Evolutionary conservation across 1,140 invertebrate species (phyloP), one percentile per base, ranked within the genome.

Genomic region (Drosophila equinoxialis): DNA sequence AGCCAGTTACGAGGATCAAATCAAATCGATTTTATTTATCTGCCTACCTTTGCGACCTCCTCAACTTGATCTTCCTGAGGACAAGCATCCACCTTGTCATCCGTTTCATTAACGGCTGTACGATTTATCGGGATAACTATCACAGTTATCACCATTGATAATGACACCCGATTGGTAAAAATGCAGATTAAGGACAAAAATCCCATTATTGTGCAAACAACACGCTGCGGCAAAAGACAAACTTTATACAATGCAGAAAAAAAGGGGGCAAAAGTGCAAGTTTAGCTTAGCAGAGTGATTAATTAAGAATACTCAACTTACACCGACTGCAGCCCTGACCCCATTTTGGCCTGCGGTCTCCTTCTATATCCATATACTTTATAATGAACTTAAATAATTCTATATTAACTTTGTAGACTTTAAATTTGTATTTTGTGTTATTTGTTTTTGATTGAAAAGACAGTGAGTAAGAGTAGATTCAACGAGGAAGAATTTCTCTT

Each of bases 111-210:
- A 6, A 1, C 17, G 0, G 3, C 20, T 8, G 75, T 78, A 7
- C 60, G 60, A 64, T 70, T 67, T 45, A 35, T 48, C 1, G 63
- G 54, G 8, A 74, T 13, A 6, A 66, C 71, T 2, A 78, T 37
- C 2, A 64, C 30, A 5, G 71, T 74, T 30, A 78, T 71, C 8
- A 63, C 75, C 33, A 64, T 37, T 0, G 75, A 78, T 1, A 78
- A 17, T 2, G 71, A 74, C 0, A 74, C 33, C 3, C 75, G 75
- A 39, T 70, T 48, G 0, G 67, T 74, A 26, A 66, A 78, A 0
- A 64, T 33, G 1, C 17, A 62, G 4, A 74, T 10, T 6, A 74
- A 4, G 0, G 26, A 23, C 1, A 71, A 26, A 23, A 78, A 74
- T 10, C 59, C 63, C 60, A 78, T 64, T 8, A 74, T 4, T 1